Percentiles rank a stretch among this genome's conserved stretches.
phyloP scores from a whole-genome alignment of 1,140 invertebrate genomes.

The Apis dorsata region DNA sequence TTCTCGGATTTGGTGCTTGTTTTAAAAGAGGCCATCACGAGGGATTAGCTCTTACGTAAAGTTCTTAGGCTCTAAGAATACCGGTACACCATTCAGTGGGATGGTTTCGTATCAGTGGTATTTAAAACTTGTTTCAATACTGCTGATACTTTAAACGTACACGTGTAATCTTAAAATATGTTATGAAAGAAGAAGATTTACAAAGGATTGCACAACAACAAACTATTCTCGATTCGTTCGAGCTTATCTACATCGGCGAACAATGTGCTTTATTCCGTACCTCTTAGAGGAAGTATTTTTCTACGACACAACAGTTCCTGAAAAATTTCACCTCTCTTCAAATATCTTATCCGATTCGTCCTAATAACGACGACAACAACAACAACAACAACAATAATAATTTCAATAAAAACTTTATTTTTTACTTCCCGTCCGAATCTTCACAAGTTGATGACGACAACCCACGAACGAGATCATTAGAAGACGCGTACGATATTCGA shows the following conservation, averaged over 20 bases:
- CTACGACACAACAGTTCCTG: not conserved
- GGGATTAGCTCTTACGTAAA: constrained; percentile 15
- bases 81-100: not conserved
- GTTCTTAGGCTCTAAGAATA: constrained; percentile 8
- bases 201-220: not conserved
- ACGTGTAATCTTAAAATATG: not conserved
- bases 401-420: no score
- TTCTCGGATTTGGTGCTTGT: not conserved
- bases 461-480: no score
- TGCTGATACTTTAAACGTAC: not conserved
- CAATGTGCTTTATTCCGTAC: not conserved
- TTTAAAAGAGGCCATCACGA: not conserved
- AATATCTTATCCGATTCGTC: no score
- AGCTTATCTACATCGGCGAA: not conserved
- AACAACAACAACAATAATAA: no score
- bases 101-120: constrained; percentile 1
- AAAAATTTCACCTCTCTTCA: not conserved
- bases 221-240: not conserved
- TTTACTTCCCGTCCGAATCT: no score
- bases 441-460: no score
- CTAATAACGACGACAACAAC: no score
- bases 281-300: not conserved
- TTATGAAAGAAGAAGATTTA: not conserved
- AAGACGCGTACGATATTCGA: not conserved
- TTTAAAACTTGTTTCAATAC: not conserved